Percentiles rank a stretch among this genome's conserved stretches.
These are phyloP conservation scores for Drosophila tropicalis DNA, from an alignment of 1,140 invertebrate species.

Conservation along the genomic window DNA sequence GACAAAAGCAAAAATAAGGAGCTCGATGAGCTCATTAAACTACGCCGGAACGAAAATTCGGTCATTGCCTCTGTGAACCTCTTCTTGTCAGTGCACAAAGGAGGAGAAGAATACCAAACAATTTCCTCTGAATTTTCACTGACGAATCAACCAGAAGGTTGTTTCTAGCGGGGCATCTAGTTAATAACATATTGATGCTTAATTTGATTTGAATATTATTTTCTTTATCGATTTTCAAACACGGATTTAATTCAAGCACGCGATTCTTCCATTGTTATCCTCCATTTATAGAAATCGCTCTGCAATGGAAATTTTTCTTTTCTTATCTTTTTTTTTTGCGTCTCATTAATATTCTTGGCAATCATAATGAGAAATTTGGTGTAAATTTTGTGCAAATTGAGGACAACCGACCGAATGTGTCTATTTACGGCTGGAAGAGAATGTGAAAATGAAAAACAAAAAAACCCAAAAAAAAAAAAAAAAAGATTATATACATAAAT, in stretches of 20 bases:
- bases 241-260: neutral
- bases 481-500: neutral
- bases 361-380: conserved; percentile 14
- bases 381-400: conserved; percentile 18
- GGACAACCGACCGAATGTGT: conserved; percentile 10
- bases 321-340: neutral
- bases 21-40: conserved; percentile 45
- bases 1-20: conserved; percentile 19
- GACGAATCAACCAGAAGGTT: neutral
- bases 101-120: neutral
- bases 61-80: conserved; percentile 21
- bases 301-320: neutral
- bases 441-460: conserved; percentile 6
- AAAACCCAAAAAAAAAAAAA: neutral
- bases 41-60: conserved; percentile 16
- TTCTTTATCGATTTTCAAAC: neutral
- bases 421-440: conserved; percentile 22
- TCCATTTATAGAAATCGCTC: neutral
- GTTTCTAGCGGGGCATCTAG: no score
- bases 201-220: neutral
- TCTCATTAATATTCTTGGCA: conserved; percentile 13
- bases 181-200: no score
- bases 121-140: neutral
- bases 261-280: neutral
- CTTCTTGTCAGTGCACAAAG: neutral